These are phyloP conservation scores for Centroberyx gerrardi DNA, from an alignment of 2,797 vertebrate species.

Conservation along the genomic window DNA sequence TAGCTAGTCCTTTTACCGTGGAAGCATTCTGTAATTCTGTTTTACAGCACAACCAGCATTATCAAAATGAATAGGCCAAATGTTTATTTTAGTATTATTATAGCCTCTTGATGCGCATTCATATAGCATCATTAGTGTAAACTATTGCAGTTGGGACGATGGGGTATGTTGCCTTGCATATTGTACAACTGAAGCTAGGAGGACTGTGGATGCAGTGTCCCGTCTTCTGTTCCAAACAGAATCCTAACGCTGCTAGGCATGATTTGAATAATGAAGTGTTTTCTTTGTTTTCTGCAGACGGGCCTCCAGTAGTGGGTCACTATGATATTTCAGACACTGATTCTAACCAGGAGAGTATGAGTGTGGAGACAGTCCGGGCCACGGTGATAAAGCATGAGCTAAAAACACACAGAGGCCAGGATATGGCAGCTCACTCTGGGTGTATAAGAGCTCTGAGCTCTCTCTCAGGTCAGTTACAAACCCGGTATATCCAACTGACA, in stretches of 20 bases:
- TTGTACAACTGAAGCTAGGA: slow-evolving; percentile 18
- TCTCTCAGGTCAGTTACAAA: slow-evolving; percentile 91
- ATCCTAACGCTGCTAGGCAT: slow-evolving; percentile 51
- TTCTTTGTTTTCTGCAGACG: slow-evolving; percentile 92
- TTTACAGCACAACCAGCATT: not conserved
- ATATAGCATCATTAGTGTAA: not conserved
- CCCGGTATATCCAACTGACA: slow-evolving; percentile 70
- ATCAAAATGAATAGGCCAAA: not conserved
- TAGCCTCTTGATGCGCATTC: not conserved
- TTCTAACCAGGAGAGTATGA: slow-evolving; percentile 95
- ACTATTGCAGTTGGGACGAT: not conserved
- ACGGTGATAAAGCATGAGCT: slow-evolving; percentile 94
- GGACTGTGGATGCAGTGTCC: slow-evolving; percentile 29
- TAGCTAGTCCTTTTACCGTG: not conserved
- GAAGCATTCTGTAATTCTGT: not conserved
- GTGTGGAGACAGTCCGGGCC: slow-evolving; percentile 92
- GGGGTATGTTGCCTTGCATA: not conserved
- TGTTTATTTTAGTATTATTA: not conserved
- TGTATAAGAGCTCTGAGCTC: slow-evolving; percentile 90
- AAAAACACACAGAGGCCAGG: slow-evolving; percentile 90
- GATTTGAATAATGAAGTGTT: slow-evolving; percentile 85
- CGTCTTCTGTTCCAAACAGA: slow-evolving; percentile 37
- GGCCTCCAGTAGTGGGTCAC: slow-evolving; percentile 94
- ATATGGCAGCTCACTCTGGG: slow-evolving; percentile 87
- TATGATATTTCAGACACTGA: slow-evolving; percentile 99